phyloP scores from a whole-genome alignment of 2,888 invertebrate species.

The Cabera pusaria region DNA sequence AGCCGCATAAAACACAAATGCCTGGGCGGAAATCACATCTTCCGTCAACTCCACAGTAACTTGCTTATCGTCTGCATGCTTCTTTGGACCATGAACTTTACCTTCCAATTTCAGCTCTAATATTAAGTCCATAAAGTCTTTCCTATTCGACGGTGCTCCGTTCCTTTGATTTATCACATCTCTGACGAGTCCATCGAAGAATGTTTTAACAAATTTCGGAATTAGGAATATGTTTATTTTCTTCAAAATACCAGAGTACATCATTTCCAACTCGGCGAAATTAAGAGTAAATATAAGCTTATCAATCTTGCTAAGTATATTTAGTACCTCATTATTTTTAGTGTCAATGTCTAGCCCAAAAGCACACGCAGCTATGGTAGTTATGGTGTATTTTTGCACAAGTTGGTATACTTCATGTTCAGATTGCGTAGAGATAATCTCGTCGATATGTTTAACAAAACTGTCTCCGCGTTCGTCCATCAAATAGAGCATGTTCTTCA shows the following conservation, averaged over 20 bases:
- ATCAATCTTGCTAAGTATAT: conserved; percentile 29
- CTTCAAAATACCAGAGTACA: conserved; percentile 50
- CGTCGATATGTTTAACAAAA: conserved; percentile 38
- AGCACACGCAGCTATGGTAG: conserved; percentile 47
- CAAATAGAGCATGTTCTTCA: conserved; percentile 57
- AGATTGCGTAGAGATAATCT: conserved; percentile 19
- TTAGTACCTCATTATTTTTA: conserved; percentile 18
- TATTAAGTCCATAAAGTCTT: conserved; percentile 41
- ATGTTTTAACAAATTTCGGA: conserved; percentile 34
- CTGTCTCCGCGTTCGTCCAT: conserved; percentile 44
- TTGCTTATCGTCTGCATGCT: conserved; percentile 25
- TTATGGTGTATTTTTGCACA: conserved; percentile 45
- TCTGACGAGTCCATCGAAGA: conserved; percentile 42
- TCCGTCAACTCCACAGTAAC: conserved; percentile 44
- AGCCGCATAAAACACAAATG: conserved; percentile 64
- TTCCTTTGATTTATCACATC: conserved; percentile 43
- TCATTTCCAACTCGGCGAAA: conserved; percentile 43
- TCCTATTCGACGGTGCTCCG: conserved; percentile 33
- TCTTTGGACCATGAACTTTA: conserved; percentile 31
- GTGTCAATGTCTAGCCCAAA: conserved; percentile 52
- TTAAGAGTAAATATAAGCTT: conserved; percentile 23
- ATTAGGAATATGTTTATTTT: conserved; percentile 39
- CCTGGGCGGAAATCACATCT: conserved; percentile 57
- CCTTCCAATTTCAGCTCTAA: conserved; percentile 41
- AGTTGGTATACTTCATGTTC: conserved; percentile 42